Evolutionary conservation across 1,140 invertebrate species (phyloP), one percentile per base, ranked within the genome.

Genomic region (Cherax destructor): DNA sequence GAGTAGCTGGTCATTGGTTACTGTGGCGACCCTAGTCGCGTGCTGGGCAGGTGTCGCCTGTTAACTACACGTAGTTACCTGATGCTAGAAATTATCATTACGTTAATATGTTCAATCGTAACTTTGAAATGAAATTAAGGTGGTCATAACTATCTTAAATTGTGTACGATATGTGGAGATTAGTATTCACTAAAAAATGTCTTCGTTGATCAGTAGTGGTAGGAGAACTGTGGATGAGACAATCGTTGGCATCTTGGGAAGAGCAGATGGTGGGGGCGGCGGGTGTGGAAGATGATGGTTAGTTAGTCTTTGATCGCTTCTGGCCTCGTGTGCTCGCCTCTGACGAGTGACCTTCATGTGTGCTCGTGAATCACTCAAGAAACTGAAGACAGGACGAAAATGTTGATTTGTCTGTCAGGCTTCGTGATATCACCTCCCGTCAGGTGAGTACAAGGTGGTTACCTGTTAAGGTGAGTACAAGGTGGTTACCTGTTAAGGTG

Each of bases 1-100:
- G 6, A 7, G 4, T 30, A 11, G 24, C 69, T 30, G 69, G 6
- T 21, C 69, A 74, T 74, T 74, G 69, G 69, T 11, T 74, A 74
- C 18, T 30, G n/a, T 10, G 5, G 61, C 69, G 5, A 30, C 5
- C 18, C 69, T 21, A 4, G 56, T 30, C 80, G 52, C 80, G 80
- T 83, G 80, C 80, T 83, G 80, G 80, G 80, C 80, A 83, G 80
- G 80, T 83, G 80, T 83, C 80, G 80, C 80, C 52, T 61, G 80
- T 56, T 83, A 24, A 50, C 4, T 65, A 65, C 13, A 10, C 18
- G 4, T 16, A 18, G 4, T 65, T 65, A 16, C 61, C 61, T 11
- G 16, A 13, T 56, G 52, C 52, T 56, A 1, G 6, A 13, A 56
- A 56, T 56, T 56, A 56, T 56, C 11, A 56, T 7, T 13, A 56